These are phyloP conservation scores for Nematostella vectensis DNA, from an alignment of 92 coral and sea anemone genomes.

Conservation along the genomic window DNA sequence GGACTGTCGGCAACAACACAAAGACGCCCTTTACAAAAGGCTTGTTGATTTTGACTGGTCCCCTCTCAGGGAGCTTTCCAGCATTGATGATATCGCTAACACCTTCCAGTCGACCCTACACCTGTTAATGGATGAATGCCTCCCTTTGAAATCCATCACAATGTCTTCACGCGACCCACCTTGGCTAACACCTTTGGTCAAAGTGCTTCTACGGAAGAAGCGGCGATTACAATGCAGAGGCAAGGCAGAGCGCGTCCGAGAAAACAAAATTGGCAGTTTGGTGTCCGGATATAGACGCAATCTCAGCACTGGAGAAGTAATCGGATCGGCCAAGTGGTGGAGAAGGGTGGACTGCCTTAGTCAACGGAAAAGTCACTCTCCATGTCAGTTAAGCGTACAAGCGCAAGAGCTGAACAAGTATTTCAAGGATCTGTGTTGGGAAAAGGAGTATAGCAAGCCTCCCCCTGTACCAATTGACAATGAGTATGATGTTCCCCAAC, in stretches of 20 bases:
- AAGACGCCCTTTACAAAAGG: neutral
- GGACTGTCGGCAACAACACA: neutral
- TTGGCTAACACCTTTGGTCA: neutral
- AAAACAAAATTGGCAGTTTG: neutral
- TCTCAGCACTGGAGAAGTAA: neutral
- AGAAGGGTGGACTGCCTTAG: neutral
- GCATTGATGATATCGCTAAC: neutral
- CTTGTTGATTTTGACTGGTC: neutral
- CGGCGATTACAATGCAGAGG: neutral
- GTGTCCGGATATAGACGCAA: neutral
- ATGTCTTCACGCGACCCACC: neutral
- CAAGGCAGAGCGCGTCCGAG: neutral
- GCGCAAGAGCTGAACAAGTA: too few relatives aligned
- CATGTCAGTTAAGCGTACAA: too few relatives aligned
- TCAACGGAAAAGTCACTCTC: neutral
- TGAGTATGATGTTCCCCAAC: too few relatives aligned
- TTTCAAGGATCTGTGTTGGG: too few relatives aligned
- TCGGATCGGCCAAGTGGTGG: neutral
- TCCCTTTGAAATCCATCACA: neutral
- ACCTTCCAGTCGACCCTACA: neutral
- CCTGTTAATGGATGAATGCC: neutral
- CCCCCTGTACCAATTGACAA: too few relatives aligned
- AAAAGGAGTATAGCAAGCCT: too few relatives aligned
- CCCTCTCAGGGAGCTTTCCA: neutral
- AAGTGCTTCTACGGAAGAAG: neutral